A percentile compares a stretch with the other conserved stretches of the same genome.
Evolutionary conservation across 2,888 invertebrate species (phyloP).

Genomic region (Sarcophaga caerulescens): DNA sequence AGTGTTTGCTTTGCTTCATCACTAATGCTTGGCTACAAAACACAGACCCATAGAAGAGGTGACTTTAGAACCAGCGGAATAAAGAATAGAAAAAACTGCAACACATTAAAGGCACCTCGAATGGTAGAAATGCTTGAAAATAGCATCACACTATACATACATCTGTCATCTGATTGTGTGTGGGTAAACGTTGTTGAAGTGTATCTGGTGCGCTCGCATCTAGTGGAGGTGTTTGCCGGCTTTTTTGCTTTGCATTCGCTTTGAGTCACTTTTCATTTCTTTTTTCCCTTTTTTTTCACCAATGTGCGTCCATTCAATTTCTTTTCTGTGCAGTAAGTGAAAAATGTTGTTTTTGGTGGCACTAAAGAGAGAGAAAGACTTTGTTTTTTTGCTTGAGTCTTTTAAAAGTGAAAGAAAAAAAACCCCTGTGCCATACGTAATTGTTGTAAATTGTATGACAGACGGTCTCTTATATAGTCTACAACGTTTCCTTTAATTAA

Average conservation of each 20-base stretch:
- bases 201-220: not conserved
- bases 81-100: too few relatives aligned
- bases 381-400: not conserved
- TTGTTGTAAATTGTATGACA: constrained; percentile 62
- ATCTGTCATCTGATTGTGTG: not conserved
- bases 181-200: not conserved
- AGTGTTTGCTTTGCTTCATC: constrained; percentile 54
- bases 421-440: constrained; percentile 22
- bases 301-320: not conserved
- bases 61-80: too few relatives aligned
- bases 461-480: constrained; percentile 69
- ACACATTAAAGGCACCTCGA: too few relatives aligned
- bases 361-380: not conserved
- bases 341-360: not conserved
- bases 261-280: not conserved
- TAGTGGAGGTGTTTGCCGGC: not conserved
- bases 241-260: not conserved
- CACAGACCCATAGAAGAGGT: too few relatives aligned
- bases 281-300: too few relatives aligned
- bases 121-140: too few relatives aligned
- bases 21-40: constrained; percentile 32
- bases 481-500: constrained; percentile 77
- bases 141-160: too few relatives aligned
- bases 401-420: not conserved
- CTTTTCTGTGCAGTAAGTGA: not conserved